Evolutionary conservation across 92 coral and sea anemone species (phyloP), one percentile per base, ranked within the genome.

Genomic region (Anthopleura xanthogrammica): DNA sequence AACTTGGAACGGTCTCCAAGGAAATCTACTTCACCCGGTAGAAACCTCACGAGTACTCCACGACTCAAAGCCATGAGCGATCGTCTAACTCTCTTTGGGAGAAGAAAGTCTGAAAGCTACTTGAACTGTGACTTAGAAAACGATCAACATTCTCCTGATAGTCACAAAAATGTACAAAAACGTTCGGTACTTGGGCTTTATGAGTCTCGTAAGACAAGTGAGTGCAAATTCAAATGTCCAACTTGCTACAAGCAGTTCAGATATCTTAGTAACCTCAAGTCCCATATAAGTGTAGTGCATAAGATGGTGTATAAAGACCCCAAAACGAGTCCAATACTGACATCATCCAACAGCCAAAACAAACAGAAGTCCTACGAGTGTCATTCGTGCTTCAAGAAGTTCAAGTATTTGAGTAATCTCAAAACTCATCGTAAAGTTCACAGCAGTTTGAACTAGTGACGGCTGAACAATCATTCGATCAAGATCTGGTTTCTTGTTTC

Each of bases 341-440:
- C 60, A 65, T 82, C 79, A 41, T 36, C 74, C 42, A 71, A 16
- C n/a, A 4, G 9, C 7, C 77, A 68, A 70, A 50, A 19, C 42
- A 78, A 22, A 22, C 39, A 52, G 20, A 78, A 77, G 9, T 56
- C 52, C 16, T 77, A 84, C 80, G 93, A 93, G 88, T 93, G 98
- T 81, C 92, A 91, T 56, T 60, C 91, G 86, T 93, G 95, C 85
- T 80, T 79, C 60, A 85, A 88, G 78, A 86, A 91, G 90, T 93
- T 93, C 86, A 93, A 93, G 89, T 93, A 93, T 76, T 77, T 90
- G 16, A 83, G 92, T 50, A 93, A 93, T 80, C 77, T 93, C 39
- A 93, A 90, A 66, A 88, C 98, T 16, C 98, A 93, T 78, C 82
- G 90, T 20, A 95, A 85, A 77, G 92, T 93, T 40, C 98, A 93